These are phyloP conservation scores for Prunella strophiata DNA, from an alignment of 2,797 vertebrate genomes.

Conservation along the genomic window DNA sequence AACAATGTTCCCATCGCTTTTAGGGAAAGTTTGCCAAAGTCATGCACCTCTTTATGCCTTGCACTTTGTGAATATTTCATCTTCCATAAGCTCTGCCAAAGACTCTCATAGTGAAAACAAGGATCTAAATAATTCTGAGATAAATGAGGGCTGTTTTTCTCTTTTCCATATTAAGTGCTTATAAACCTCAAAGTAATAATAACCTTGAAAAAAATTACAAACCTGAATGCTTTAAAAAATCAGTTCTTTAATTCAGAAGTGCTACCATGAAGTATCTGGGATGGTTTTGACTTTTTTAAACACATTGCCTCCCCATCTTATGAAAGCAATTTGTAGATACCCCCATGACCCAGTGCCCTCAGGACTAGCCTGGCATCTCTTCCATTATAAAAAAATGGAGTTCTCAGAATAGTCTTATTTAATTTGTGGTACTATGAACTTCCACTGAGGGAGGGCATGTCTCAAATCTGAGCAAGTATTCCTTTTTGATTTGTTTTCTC, in stretches of 20 bases:
- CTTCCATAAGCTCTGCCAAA: not conserved
- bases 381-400: not conserved
- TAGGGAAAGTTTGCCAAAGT: not conserved
- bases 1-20: not conserved
- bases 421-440: too few relatives aligned
- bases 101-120: not conserved
- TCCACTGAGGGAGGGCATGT: not conserved
- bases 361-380: not conserved
- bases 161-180: not conserved
- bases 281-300: not conserved
- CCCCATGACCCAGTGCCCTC: not conserved
- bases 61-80: not conserved
- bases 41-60: not conserved
- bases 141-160: not conserved
- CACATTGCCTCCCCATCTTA: rapidly evolving
- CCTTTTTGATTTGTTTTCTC: not conserved
- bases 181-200: constrained; percentile 5
- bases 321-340: not conserved
- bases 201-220: not conserved
- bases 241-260: not conserved
- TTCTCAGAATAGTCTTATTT: not conserved
- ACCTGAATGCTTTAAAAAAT: not conserved
- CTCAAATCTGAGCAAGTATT: not conserved
- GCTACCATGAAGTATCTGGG: not conserved
- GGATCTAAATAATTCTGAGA: not conserved